Evolutionary conservation across 2,888 invertebrate genomes (phyloP), one percentile per base, ranked within the genome.

Genomic region (Pachydiplax longipennis): DNA sequence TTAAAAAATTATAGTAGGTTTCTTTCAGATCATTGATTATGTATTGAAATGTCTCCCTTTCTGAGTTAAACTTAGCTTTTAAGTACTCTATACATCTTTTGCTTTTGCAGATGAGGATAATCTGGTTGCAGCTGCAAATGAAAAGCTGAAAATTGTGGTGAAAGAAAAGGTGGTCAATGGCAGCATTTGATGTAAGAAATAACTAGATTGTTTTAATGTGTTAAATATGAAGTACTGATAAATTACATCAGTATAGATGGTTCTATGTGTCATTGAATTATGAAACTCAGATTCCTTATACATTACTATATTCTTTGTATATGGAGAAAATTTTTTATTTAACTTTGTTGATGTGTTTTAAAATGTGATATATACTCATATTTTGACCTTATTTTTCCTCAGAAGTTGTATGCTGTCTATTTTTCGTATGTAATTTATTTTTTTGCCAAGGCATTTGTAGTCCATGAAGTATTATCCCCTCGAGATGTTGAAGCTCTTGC

Each of bases 61-160:
- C 44, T 44, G 10, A 44, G 0, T 8, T 37, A 6, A 10, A 44
- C 8, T 18, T 53, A 18, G 13, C 15, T 53, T 53, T 53, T 53
- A 53, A 18, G 3, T 53, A 53, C 1, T 0, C 53, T 18, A 53
- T 18, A 18, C 3, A 53, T 18, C 18, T 53, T 87, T 61, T 44
- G 44, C 37, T 4, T 37, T 87, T 87, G 22, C 87, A 87, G 87
- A 87, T 87, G 87, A 87, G 61, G 87, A 87, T 5, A 18, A 37
- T 61, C 37, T 87, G n/a, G 65, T 87, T n/a, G 37, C 61, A 58
- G 87, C 87, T 35, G 87, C 87, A 35, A 87, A 87, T 61, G 87
- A 87, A 87, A 87, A 87, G 61, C 48, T 87, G 58, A 87, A 58
- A 61, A n/a, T 58, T 22, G 31, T 58, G 22, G n/a, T 35, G 13